Conservation (phyloP, 2,888 invertebrate genomes). For the Peribatodes rhomboidaria region DNA sequence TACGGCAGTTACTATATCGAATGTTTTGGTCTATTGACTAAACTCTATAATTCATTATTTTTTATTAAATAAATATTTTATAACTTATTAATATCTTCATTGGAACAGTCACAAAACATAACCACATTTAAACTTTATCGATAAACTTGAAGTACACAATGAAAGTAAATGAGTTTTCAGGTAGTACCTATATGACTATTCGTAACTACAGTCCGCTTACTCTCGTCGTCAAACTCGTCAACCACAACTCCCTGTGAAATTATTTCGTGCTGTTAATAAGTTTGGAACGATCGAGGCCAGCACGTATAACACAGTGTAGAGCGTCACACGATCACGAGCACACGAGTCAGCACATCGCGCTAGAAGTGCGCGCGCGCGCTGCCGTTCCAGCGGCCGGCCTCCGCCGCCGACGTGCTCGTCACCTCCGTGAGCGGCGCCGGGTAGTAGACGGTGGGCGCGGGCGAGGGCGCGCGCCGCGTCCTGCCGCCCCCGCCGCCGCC, state of each 20-base stretch:
- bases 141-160: not conserved
- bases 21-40: not conserved
- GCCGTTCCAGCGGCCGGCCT: slow-evolving; percentile 65
- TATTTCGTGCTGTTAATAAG: too few relatives aligned
- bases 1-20: too few relatives aligned
- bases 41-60: too few relatives aligned
- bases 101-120: not conserved
- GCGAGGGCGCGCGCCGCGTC: slow-evolving; percentile 54
- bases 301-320: not conserved
- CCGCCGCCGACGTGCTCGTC: slow-evolving; percentile 48
- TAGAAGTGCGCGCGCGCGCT: slow-evolving; percentile 47
- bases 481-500: slow-evolving; percentile 40
- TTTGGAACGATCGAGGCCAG: too few relatives aligned
- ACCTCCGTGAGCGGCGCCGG: slow-evolving; percentile 64
- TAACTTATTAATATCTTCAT: not conserved
- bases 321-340: not conserved
- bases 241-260: not conserved
- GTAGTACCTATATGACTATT: not conserved
- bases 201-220: not conserved
- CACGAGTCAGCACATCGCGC: not conserved
- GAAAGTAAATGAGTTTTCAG: not conserved
- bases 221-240: not conserved
- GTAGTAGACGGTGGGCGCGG: slow-evolving; percentile 72
- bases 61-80: not conserved
- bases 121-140: not conserved